Conservation (phyloP, 2,888 invertebrate genomes). For the Dendrolimus houi region DNA sequence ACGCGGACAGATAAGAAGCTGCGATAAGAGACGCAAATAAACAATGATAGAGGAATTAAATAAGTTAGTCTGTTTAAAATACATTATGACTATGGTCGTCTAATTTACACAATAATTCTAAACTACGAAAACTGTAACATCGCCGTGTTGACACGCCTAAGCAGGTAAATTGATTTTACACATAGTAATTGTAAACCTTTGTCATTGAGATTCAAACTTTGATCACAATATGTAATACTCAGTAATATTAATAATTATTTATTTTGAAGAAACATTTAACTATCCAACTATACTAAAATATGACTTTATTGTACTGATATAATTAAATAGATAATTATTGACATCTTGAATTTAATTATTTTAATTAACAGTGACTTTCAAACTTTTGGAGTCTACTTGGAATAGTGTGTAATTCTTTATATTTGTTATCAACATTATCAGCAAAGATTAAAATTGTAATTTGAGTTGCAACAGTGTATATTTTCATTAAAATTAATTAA, state of each 20-base stretch:
- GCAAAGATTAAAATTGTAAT: too few species aligned
- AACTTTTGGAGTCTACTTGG: neutral
- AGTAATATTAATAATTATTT: constrained; percentile 2
- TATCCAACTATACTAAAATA: constrained; percentile 13
- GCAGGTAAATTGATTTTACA: neutral
- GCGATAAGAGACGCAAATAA: neutral
- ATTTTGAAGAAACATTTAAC: constrained; percentile 4
- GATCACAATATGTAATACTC: constrained; percentile 1
- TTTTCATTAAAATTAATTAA: too few species aligned
- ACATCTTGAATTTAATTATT: neutral
- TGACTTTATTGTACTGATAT: constrained; percentile 32
- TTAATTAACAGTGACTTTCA: neutral
- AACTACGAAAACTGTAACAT: neutral
- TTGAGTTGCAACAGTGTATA: too few species aligned
- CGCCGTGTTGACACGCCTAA: neutral
- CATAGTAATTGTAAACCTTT: neutral
- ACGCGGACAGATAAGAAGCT: neutral
- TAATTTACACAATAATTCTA: neutral
- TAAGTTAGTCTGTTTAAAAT: too few species aligned
- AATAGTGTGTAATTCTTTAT: too few species aligned
- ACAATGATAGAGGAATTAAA: too few species aligned
- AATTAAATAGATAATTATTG: constrained; percentile 5
- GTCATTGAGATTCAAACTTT: neutral
- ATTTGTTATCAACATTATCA: too few species aligned
- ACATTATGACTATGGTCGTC: neutral